Evolutionary conservation across 2,888 invertebrate genomes (phyloP), one percentile per base, ranked within the genome.

Genomic region (Epirrita christyi): DNA sequence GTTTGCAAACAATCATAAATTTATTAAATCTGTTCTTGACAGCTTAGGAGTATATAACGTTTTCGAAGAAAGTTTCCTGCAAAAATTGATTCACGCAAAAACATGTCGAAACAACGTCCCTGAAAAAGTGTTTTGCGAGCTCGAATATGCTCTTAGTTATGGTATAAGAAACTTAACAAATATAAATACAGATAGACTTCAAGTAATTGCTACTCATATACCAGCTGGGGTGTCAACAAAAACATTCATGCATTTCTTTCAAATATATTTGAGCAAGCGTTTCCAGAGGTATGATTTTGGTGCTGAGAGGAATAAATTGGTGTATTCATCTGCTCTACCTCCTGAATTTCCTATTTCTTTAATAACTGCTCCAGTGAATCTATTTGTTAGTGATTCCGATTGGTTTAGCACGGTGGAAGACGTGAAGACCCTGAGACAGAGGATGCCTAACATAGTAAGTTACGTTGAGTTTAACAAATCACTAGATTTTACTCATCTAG

Each of bases 201-300:
- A 85, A 27, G 74, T 82, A 10, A 70, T 90, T 29, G 75, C 85
- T 44, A 83, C 84, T 66, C 90, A 91, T 55, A 80, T 86, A 49
- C 85, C 88, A 1, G 80, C 86, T 8, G 89, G 88, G 0, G 70
- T 83, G 0, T 86, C 90, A 9, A 71, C 77, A 0, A 86, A 85
- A 62, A 79, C 80, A 0, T 80, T 89, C 51, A 64, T 83, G 14
- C 90, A 91, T 69, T 89, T 78, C 58, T 72, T 89, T 44, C 88
- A 89, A 77, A 77, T 78, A 36, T 84, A 86, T 55, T 52, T 63
- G 7, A 83, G 75, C 49, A 83, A 81, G 60, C 69, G 75, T 21
- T 90, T 91, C 59, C 84, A 83, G 66, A 76, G 85, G 58, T 89
- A 76, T 67, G 81, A 89, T 64, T 82, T 82, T 59, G 87, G 86